Evolutionary conservation across 2,113 vertebrate genomes (phyloP).

Genomic region (Neomonachus schauinslandi): DNA sequence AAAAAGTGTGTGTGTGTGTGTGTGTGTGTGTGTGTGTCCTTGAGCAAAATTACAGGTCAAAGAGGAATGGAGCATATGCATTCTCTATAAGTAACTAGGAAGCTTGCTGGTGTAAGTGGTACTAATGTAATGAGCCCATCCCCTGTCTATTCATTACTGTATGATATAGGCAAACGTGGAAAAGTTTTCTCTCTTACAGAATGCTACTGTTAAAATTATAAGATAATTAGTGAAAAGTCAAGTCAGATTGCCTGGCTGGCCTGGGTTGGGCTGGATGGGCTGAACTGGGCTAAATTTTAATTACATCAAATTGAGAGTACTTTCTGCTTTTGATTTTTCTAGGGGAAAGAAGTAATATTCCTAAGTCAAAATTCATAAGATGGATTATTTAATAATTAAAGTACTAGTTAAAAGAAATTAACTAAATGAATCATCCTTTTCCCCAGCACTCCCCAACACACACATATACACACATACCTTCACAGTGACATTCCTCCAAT

Average conservation of each 20-base stretch:
- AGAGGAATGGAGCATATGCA: neutral
- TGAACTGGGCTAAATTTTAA: neutral
- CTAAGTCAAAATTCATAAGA: neutral
- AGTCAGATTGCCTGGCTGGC: neutral
- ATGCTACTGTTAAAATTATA: neutral
- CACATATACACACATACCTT: neutral
- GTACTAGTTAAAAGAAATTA: neutral
- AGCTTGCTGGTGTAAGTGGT: neutral
- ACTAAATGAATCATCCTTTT: neutral
- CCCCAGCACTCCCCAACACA: neutral
- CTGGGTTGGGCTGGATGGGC: neutral
- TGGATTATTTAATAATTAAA: neutral
- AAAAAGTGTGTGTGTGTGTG: neutral
- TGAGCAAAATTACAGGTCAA: neutral
- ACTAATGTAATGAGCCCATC: neutral
- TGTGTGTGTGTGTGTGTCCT: neutral
- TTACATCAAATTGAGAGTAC: neutral
- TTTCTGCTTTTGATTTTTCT: slow-evolving; percentile 15
- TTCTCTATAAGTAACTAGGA: neutral
- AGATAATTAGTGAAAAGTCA: neutral
- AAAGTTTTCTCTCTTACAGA: neutral
- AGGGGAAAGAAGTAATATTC: neutral
- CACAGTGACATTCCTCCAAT: neutral
- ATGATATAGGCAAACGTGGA: neutral
- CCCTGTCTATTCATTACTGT: neutral